These are phyloP conservation scores for Hetaerina americana DNA, from an alignment of 1,140 invertebrate species.

Conservation along the genomic window DNA sequence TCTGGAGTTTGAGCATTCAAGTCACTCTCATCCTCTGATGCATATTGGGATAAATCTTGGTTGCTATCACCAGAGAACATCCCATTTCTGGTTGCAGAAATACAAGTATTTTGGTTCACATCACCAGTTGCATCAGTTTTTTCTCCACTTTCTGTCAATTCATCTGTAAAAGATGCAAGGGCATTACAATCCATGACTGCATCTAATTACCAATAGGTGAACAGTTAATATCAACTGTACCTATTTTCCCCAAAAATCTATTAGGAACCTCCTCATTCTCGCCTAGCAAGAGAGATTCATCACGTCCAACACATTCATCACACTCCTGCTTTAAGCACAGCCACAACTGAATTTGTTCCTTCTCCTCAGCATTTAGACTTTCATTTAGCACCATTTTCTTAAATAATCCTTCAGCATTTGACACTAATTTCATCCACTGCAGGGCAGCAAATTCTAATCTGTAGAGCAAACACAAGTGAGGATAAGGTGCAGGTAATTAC, in stretches of 20 bases:
- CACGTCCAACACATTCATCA: slow-evolving; percentile 58
- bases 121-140: slow-evolving; percentile 28
- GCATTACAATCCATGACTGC: background rate
- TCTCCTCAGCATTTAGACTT: slow-evolving; percentile 46
- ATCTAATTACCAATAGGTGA: background rate
- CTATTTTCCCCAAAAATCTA: slow-evolving; percentile 45
- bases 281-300: background rate
- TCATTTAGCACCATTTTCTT: slow-evolving; percentile 47
- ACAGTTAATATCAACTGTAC: slow-evolving; percentile 3
- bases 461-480: background rate
- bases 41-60: slow-evolving; percentile 22
- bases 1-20: slow-evolving; percentile 46
- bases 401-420: slow-evolving; percentile 70
- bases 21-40: slow-evolving; percentile 49
- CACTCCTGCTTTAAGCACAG: slow-evolving; percentile 70
- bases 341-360: slow-evolving; percentile 73
- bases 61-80: slow-evolving; percentile 29
- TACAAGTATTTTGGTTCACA: slow-evolving; percentile 19
- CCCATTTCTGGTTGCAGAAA: slow-evolving; percentile 36
- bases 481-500: too few species aligned
- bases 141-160: slow-evolving; percentile 39
- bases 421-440: slow-evolving; percentile 67
- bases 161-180: slow-evolving; percentile 25
- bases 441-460: slow-evolving; percentile 60
- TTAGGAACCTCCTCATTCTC: slow-evolving; percentile 30